Percentiles rank a stretch among this genome's conserved stretches.
Evolutionary conservation across 2,888 invertebrate genomes (phyloP).

Genomic region (Arrhopalites spinosus): DNA sequence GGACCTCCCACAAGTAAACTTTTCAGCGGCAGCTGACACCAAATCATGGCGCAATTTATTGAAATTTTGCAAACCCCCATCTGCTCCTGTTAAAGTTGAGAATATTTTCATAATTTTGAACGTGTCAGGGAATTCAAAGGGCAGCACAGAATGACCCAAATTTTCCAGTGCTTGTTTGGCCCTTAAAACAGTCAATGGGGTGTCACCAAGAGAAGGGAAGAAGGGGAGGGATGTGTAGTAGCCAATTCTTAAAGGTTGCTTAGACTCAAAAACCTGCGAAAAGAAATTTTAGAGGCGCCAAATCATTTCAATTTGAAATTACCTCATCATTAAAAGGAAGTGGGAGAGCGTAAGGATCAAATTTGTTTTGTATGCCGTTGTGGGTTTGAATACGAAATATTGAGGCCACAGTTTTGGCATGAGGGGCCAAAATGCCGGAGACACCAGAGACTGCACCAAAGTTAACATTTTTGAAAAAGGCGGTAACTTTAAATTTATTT

Average conservation of each 20-base stretch:
- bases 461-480: no score
- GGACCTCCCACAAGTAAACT: background rate
- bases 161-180: conserved; percentile 40
- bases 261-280: conserved; percentile 26
- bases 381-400: background rate
- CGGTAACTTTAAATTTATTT: no score
- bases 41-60: conserved; percentile 8
- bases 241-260: conserved; percentile 37
- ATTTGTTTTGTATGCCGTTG: background rate
- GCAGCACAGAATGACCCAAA: conserved; percentile 39
- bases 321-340: background rate
- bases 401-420: background rate
- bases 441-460: background rate
- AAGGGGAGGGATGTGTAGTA: conserved; percentile 41
- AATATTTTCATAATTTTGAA: background rate
- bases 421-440: background rate
- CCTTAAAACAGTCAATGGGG: conserved; percentile 30
- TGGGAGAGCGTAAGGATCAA: background rate
- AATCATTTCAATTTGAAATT: no score
- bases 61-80: conserved; percentile 9
- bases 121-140: conserved; percentile 27
- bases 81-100: background rate
- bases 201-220: conserved; percentile 42
- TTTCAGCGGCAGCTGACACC: conserved; percentile 2
- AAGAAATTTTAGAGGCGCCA: no score